A percentile compares a stretch with the other conserved stretches of the same genome.
phyloP scores from a whole-genome alignment of 2,888 invertebrate species.

The Scaeva pyrastri region DNA sequence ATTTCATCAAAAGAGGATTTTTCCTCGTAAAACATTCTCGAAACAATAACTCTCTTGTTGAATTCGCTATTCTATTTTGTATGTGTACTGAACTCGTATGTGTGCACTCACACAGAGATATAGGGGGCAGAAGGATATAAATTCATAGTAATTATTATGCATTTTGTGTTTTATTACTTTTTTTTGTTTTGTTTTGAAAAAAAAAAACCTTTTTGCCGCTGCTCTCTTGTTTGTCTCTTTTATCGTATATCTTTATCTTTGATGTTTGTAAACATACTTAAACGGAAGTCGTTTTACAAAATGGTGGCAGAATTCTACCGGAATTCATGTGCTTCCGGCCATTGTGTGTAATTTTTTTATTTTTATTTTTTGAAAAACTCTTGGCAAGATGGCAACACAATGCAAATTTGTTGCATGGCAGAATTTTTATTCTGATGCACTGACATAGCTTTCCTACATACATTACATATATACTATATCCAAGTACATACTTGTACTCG shows the following conservation, averaged over 20 bases:
- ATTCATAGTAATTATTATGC: constrained; percentile 61
- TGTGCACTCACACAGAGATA: neutral
- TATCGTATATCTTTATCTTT: constrained; percentile 42
- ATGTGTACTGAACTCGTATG: too few relatives aligned
- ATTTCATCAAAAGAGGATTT: too few relatives aligned
- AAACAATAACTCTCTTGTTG: too few relatives aligned
- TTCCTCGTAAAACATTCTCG: too few relatives aligned
- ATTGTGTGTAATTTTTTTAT: constrained; percentile 17
- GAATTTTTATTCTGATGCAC: neutral
- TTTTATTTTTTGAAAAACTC: neutral
- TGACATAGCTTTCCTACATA: neutral
- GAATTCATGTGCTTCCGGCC: constrained; percentile 57
- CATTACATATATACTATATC: too few relatives aligned
- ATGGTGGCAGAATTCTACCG: constrained; percentile 31
- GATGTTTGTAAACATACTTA: constrained; percentile 68
- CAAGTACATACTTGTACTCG: too few relatives aligned
- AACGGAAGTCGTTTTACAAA: constrained; percentile 66
- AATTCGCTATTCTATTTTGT: too few relatives aligned
- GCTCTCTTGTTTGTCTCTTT: constrained; percentile 1
- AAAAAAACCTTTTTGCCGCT: constrained; percentile 1
- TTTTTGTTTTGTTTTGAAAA: neutral
- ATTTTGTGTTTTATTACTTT: constrained; percentile 26
- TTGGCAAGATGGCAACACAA: constrained; percentile 31
- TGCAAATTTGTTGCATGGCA: constrained; percentile 42
- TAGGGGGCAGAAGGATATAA: constrained; percentile 19